These are phyloP conservation scores for Corapipo altera DNA, from an alignment of 2,113 vertebrate species.

Conservation along the genomic window DNA sequence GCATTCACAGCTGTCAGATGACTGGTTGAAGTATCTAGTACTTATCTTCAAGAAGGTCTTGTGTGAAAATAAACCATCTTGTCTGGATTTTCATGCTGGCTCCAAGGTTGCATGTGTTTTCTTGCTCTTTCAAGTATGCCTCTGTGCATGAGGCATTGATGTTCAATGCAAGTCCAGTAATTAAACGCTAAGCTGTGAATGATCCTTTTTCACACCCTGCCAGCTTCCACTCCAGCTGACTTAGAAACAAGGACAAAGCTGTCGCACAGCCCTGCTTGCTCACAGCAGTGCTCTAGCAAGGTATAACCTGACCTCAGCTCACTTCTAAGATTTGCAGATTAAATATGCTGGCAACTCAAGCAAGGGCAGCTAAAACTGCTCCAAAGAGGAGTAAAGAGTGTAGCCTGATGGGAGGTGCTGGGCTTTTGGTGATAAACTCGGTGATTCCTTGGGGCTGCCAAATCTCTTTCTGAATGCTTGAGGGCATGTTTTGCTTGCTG, in stretches of 20 bases:
- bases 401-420: neutral
- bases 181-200: neutral
- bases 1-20: neutral
- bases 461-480: accelerated
- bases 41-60: neutral
- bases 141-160: neutral
- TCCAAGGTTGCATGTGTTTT: neutral
- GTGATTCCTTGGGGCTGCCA: neutral
- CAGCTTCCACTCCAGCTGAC: slow-evolving; percentile 11
- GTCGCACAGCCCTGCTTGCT: accelerated
- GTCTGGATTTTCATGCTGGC: neutral
- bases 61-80: neutral
- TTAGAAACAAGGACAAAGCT: slow-evolving; percentile 29
- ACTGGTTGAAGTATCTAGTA: neutral
- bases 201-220: neutral
- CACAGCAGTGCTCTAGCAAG: neutral
- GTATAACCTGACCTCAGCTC: neutral
- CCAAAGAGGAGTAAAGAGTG: neutral
- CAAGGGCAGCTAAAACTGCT: neutral
- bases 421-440: neutral
- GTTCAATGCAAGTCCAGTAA: neutral
- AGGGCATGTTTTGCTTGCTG: neutral
- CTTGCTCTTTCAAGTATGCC: neutral
- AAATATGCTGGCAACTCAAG: neutral
- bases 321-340: neutral